Percentiles rank a stretch among this genome's conserved stretches.
Conservation (phyloP, 1,140 invertebrate species). For the Pararge aegeria region DNA sequence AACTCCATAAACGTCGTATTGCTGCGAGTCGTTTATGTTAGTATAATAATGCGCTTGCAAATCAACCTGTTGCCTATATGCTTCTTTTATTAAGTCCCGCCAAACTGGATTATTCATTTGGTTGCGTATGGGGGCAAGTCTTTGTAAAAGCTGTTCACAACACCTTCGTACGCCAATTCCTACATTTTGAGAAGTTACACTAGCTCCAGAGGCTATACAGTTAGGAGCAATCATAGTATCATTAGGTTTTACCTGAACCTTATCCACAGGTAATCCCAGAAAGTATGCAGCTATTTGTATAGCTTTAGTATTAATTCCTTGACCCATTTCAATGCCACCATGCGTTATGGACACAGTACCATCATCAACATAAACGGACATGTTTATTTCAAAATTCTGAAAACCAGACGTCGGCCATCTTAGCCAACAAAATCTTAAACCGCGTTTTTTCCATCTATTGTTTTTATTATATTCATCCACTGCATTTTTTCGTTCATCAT, state of each 20-base stretch:
- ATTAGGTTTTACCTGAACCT: constrained; percentile 84
- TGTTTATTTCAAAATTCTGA: constrained; percentile 80
- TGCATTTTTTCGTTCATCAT: constrained; percentile 78
- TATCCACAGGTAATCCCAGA: constrained; percentile 84
- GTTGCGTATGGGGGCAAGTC: constrained; percentile 81
- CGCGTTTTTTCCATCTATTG: constrained; percentile 90
- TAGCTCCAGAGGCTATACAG: constrained; percentile 81
- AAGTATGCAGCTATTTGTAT: constrained; percentile 86
- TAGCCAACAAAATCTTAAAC: constrained; percentile 85
- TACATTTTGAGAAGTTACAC: constrained; percentile 55
- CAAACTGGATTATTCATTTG: constrained; percentile 81
- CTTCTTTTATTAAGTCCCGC: constrained; percentile 81
- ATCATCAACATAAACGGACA: constrained; percentile 87
- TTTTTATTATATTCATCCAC: constrained; percentile 83
- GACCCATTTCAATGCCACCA: constrained; percentile 91
- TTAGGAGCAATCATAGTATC: constrained; percentile 72
- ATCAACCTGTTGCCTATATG: constrained; percentile 80
- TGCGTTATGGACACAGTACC: constrained; percentile 87
- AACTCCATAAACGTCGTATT: constrained; percentile 83
- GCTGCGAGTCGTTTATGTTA: constrained; percentile 67
- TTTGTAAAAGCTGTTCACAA: constrained; percentile 81
- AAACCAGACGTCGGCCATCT: constrained; percentile 80
- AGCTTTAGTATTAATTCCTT: constrained; percentile 89
- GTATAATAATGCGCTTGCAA: constrained; percentile 81
- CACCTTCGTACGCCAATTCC: constrained; percentile 82